These are phyloP conservation scores for Hylia prasina DNA, from an alignment of 2,113 vertebrate genomes.

Conservation along the genomic window DNA sequence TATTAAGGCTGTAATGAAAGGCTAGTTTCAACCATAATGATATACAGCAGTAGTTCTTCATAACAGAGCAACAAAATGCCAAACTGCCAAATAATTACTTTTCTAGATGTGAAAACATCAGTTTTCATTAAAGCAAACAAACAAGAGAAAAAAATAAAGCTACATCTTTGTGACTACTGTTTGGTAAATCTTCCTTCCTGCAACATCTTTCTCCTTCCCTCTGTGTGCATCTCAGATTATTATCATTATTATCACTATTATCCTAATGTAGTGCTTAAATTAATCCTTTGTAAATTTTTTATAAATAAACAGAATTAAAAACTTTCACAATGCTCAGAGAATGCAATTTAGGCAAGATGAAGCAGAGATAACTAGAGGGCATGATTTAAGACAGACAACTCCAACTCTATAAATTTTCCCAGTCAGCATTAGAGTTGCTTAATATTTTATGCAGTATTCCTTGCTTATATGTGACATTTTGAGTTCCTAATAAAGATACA, in stretches of 20 bases:
- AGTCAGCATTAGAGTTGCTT: constrained; percentile 60
- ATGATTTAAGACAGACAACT: constrained; percentile 66
- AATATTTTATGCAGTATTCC: constrained; percentile 70
- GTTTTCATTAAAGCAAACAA: constrained; percentile 17
- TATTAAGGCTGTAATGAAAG: not conserved
- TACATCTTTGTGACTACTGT: not conserved
- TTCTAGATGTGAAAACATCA: not conserved
- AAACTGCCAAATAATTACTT: not conserved
- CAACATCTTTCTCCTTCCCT: not conserved
- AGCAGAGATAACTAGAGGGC: constrained; percentile 27
- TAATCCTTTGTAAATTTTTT: constrained; percentile 42
- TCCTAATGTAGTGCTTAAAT: constrained; percentile 46
- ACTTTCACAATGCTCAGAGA: constrained; percentile 2
- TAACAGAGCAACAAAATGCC: not conserved
- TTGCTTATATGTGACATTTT: constrained; percentile 62
- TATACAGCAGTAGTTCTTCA: not conserved
- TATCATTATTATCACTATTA: constrained; percentile 5
- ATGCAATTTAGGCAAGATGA: constrained; percentile 42
- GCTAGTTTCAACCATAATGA: not conserved
- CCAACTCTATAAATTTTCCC: constrained; percentile 67
- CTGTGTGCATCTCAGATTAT: not conserved
- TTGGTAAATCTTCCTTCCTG: not conserved
- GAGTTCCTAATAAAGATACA: constrained; percentile 45
- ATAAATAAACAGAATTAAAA: constrained; percentile 31
- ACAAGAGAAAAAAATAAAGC: not conserved